phyloP scores from a whole-genome alignment of 2,113 vertebrate genomes.

The Gymnogyps californianus region DNA sequence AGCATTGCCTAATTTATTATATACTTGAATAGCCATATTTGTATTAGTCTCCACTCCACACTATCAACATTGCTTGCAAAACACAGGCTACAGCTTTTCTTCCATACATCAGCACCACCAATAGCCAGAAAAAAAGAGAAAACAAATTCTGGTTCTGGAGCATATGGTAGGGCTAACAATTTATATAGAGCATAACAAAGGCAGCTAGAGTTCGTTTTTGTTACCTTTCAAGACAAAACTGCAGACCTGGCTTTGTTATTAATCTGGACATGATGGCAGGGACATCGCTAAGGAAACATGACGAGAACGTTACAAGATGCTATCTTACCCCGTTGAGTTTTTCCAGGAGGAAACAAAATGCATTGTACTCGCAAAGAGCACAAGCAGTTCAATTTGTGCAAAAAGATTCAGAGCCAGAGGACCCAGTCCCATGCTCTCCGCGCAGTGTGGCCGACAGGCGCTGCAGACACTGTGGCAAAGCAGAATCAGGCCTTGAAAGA shows the following conservation, averaged over 20 bases:
- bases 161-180: neutral
- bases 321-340: neutral
- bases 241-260: constrained; percentile 48
- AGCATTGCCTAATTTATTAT: constrained; percentile 63
- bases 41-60: constrained; percentile 34
- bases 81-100: neutral
- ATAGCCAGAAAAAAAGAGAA: constrained; percentile 41
- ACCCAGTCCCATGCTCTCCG: neutral
- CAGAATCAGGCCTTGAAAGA: neutral
- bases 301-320: neutral
- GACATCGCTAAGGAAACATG: neutral
- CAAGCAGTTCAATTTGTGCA: neutral
- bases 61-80: constrained; percentile 17
- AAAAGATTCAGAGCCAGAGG: neutral
- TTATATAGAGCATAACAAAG: constrained; percentile 37
- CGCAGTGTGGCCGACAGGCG: rapidly evolving
- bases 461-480: neutral
- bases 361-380: neutral
- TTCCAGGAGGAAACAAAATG: constrained; percentile 15
- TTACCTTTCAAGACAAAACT: constrained; percentile 48
- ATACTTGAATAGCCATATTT: constrained; percentile 59
- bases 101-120: constrained; percentile 64
- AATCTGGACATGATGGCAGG: neutral
- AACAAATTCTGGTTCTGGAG: neutral
- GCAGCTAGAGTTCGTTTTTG: constrained; percentile 46